phyloP scores from a whole-genome alignment of 2,797 vertebrate species.

The Lates japonicus region DNA sequence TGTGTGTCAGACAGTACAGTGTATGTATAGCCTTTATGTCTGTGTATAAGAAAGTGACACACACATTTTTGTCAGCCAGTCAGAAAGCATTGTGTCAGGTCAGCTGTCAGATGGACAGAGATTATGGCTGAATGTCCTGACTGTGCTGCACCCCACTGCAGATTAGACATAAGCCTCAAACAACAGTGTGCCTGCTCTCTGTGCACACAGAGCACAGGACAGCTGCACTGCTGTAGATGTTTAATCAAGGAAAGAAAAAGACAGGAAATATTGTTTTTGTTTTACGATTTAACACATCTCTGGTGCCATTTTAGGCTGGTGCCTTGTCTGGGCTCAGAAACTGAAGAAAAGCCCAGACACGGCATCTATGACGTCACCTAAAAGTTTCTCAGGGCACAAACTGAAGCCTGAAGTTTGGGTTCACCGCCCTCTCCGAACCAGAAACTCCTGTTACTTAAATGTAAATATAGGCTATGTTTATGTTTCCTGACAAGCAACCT shows the following conservation, averaged over 20 bases:
- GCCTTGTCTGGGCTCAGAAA: neutral
- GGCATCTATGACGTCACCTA: neutral
- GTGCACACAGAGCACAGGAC: neutral
- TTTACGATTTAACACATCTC: neutral
- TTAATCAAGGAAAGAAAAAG: neutral
- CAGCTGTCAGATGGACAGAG: slow-evolving; percentile 25
- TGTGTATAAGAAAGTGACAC: neutral
- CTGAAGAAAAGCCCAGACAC: neutral
- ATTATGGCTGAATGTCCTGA: slow-evolving; percentile 36
- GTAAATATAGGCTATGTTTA: slow-evolving; percentile 2
- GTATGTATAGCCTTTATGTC: neutral
- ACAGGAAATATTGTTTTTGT: neutral
- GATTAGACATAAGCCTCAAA: slow-evolving; percentile 28
- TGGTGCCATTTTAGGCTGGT: neutral
- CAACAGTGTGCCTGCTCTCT: slow-evolving; percentile 25
- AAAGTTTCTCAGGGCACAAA: neutral
- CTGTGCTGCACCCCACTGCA: slow-evolving; percentile 6
- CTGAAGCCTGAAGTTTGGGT: neutral
- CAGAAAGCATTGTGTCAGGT: slow-evolving; percentile 19
- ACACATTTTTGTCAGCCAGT: slow-evolving; percentile 22
- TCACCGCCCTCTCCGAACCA: neutral
- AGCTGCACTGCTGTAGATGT: slow-evolving; percentile 13
- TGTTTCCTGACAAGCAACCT: neutral
- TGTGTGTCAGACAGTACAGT: slow-evolving; percentile 1
- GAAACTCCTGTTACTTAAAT: neutral